Percentiles rank a stretch among this genome's conserved stretches.
These are phyloP conservation scores for Leptopilina drosophilae DNA, from an alignment of 2,888 invertebrate genomes.

Conservation along the genomic window DNA sequence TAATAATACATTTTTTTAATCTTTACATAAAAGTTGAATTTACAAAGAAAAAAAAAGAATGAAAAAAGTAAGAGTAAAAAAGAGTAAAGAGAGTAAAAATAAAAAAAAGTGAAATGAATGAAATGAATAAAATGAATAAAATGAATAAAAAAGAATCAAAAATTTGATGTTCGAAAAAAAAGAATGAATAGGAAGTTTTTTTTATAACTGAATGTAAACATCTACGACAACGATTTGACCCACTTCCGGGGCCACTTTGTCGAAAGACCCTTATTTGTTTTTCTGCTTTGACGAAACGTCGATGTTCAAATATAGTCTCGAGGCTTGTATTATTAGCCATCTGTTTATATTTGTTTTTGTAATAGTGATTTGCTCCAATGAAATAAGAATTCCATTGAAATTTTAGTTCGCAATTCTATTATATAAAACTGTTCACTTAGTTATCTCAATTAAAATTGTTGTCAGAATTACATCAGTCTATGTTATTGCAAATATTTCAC, in stretches of 20 bases:
- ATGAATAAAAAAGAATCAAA: too few relatives aligned
- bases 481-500: slow-evolving; percentile 6
- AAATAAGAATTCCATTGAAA: not conserved
- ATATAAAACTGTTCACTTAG: slow-evolving; percentile 3
- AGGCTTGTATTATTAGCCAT: not conserved
- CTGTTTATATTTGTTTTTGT: not conserved
- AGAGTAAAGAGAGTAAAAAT: too few relatives aligned
- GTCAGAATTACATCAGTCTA: not conserved
- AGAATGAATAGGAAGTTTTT: not conserved
- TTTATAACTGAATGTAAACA: not conserved
- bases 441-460: slow-evolving; percentile 13
- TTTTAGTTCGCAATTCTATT: slow-evolving; percentile 7
- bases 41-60: too few relatives aligned
- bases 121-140: too few relatives aligned
- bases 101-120: too few relatives aligned
- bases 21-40: too few relatives aligned
- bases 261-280: slow-evolving; percentile 20
- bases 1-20: too few relatives aligned
- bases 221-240: slow-evolving; percentile 11
- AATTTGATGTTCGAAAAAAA: too few relatives aligned
- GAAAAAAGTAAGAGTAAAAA: too few relatives aligned
- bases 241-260: not conserved
- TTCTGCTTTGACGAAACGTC: slow-evolving; percentile 24
- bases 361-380: slow-evolving; percentile 7
- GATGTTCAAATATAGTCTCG: not conserved